Conservation (phyloP, 2,797 vertebrate species). For the Benthosema pterotum region DNA sequence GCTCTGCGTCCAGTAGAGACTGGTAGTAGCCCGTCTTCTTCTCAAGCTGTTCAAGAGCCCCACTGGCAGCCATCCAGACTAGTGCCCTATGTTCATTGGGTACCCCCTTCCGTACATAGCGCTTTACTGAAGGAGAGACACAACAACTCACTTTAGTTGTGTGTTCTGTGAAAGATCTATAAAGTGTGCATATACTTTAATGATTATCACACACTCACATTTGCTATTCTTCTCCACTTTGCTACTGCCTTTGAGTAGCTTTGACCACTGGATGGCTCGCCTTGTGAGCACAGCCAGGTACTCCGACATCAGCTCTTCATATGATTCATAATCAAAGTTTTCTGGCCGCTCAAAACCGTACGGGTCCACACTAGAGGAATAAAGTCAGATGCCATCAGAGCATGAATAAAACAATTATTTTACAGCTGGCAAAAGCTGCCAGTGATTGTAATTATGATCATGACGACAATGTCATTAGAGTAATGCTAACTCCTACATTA, state of each 20-base stretch:
- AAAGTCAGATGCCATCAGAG: constrained; percentile 10
- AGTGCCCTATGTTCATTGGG: constrained; percentile 88
- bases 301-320: constrained; percentile 89
- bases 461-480: too few species aligned
- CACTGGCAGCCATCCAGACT: constrained; percentile 93
- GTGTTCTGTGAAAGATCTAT: neutral
- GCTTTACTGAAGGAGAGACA: constrained; percentile 84
- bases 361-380: constrained; percentile 78
- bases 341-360: constrained; percentile 91
- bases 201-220: constrained; percentile 74
- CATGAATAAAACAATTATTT: neutral
- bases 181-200: neutral
- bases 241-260: constrained; percentile 82
- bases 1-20: constrained; percentile 81
- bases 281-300: constrained; percentile 89
- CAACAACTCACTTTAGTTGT: neutral
- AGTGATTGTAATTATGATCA: neutral
- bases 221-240: constrained; percentile 85
- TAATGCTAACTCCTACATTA: too few species aligned
- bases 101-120: constrained; percentile 94
- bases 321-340: constrained; percentile 84
- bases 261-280: constrained; percentile 93
- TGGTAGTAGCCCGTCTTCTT: constrained; percentile 90
- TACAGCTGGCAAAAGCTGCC: too few species aligned
- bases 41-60: constrained; percentile 89